phyloP scores from a whole-genome alignment of 2,888 invertebrate genomes.

The Tenthredo scrophulariae region DNA sequence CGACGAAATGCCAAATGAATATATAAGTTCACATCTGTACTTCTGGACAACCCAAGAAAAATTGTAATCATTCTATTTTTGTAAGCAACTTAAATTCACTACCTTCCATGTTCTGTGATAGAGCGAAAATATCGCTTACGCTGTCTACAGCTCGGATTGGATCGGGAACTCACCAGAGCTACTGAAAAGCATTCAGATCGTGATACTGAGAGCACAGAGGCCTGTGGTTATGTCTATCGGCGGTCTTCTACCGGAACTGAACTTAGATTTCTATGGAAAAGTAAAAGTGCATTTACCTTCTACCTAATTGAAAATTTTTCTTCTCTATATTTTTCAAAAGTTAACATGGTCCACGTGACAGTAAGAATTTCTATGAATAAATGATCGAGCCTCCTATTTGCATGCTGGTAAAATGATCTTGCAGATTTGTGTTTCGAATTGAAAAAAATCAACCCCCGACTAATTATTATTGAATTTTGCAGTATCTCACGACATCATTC shows the following conservation, averaged over 20 bases:
- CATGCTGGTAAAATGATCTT: neutral
- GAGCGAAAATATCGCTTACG: slow-evolving; percentile 58
- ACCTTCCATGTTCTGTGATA: slow-evolving; percentile 41
- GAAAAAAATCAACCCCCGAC: neutral
- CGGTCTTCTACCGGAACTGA: slow-evolving; percentile 54
- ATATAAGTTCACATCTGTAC: neutral
- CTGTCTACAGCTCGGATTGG: slow-evolving; percentile 61
- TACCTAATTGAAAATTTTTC: neutral
- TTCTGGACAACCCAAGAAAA: neutral
- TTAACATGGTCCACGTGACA: neutral
- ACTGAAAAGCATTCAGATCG: slow-evolving; percentile 40
- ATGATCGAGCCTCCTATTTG: neutral
- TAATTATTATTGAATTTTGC: neutral
- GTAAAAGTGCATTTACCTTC: neutral
- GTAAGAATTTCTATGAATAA: neutral
- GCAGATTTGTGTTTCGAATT: neutral
- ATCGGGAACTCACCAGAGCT: slow-evolving; percentile 57
- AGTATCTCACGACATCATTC: slow-evolving; percentile 15
- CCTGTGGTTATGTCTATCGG: slow-evolving; percentile 54
- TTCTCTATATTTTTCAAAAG: neutral
- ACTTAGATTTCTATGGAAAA: slow-evolving; percentile 9
- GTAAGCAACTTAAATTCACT: neutral
- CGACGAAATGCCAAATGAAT: neutral
- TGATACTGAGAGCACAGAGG: slow-evolving; percentile 53
- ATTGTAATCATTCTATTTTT: neutral